phyloP scores from a whole-genome alignment of 2,797 vertebrate species.

The Pseudochirops cupreus region DNA sequence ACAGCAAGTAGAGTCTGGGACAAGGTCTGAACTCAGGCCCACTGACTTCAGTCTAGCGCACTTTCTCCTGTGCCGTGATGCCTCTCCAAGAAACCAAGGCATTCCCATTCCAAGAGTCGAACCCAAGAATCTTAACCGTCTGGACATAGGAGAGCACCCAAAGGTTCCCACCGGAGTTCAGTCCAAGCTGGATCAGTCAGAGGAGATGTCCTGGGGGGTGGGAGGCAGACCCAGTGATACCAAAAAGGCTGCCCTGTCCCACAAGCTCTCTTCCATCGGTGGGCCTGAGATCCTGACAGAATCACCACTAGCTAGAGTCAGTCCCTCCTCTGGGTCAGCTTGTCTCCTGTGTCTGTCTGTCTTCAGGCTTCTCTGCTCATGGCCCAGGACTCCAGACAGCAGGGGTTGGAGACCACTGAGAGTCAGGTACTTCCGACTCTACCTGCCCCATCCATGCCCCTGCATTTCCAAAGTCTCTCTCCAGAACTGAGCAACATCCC shows the following conservation, averaged over 20 bases:
- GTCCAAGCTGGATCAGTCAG: background rate
- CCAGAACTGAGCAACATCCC: background rate
- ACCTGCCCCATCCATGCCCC: background rate
- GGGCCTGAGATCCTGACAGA: background rate
- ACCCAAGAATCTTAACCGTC: background rate
- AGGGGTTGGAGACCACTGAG: slow-evolving; percentile 62
- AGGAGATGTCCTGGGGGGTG: too few relatives aligned
- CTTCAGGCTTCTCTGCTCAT: slow-evolving; percentile 75
- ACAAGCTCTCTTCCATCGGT: background rate
- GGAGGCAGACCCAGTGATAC: too few relatives aligned
- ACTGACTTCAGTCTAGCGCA: background rate
- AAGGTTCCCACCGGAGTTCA: background rate
- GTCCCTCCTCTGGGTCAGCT: background rate
- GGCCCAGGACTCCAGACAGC: slow-evolving; percentile 59
- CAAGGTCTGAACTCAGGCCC: background rate
- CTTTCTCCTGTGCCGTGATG: background rate
- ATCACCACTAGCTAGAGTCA: background rate
- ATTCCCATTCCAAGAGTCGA: background rate
- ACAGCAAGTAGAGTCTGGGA: background rate
- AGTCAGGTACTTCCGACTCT: slow-evolving; percentile 65
- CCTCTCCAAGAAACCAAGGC: background rate
- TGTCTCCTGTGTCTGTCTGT: background rate
- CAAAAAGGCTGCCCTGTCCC: background rate
- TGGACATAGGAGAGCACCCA: background rate
- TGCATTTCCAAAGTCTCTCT: background rate